Evolutionary conservation across 2,888 invertebrate genomes (phyloP).

Genomic region (Diloba caeruleocephala): DNA sequence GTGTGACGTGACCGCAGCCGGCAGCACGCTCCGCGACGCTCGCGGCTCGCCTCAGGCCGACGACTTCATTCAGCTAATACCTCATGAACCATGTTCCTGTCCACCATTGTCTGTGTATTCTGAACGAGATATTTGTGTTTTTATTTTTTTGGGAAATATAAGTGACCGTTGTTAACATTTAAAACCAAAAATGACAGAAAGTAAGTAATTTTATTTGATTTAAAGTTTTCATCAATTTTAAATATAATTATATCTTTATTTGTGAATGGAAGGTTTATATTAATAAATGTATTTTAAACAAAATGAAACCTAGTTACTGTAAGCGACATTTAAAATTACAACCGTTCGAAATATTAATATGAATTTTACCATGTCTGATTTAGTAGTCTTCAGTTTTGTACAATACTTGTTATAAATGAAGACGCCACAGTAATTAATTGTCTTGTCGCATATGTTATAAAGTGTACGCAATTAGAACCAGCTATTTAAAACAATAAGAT

Average conservation of each 20-base stretch:
- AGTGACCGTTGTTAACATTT: conserved; percentile 15
- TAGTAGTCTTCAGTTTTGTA: conserved; percentile 20
- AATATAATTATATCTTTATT: not conserved
- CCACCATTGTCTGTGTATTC: conserved; percentile 36
- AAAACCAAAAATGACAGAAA: conserved; percentile 37
- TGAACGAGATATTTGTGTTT: conserved; percentile 16
- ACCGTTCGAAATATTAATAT: conserved; percentile 29
- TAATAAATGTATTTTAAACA: not conserved
- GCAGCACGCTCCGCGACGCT: conserved; percentile 45
- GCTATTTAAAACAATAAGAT: conserved; percentile 21
- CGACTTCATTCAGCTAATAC: conserved; percentile 45
- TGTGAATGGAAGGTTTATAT: not conserved
- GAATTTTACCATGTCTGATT: conserved; percentile 19
- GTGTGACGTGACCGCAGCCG: conserved; percentile 59
- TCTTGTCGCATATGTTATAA: conserved; percentile 14
- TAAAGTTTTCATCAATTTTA: not conserved
- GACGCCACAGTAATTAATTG: conserved; percentile 34
- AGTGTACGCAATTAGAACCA: conserved; percentile 5
- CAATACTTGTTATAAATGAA: conserved; percentile 32
- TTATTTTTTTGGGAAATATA: conserved; percentile 9
- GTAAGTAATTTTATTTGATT: conserved; percentile 35
- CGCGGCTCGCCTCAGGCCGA: conserved; percentile 48
- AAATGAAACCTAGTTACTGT: not conserved
- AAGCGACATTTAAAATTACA: conserved; percentile 17
- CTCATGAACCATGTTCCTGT: conserved; percentile 47